These are phyloP conservation scores for Drosophila dunni DNA, from an alignment of 1,140 invertebrate species.

Conservation along the genomic window DNA sequence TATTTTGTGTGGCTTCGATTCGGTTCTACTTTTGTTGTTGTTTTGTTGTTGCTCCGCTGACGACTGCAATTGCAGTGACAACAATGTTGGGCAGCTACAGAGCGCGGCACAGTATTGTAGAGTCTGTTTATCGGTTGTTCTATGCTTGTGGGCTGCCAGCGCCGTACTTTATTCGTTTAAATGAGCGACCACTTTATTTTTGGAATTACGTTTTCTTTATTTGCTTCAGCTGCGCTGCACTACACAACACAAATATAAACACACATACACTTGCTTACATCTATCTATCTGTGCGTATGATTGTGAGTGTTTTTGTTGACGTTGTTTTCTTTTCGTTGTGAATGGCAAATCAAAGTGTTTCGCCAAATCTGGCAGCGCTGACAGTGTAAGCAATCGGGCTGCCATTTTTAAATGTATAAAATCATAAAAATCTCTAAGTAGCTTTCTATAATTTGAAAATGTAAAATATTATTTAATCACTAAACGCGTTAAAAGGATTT, in stretches of 20 bases:
- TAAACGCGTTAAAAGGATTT: too few relatives aligned
- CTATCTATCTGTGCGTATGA: conserved; percentile 16
- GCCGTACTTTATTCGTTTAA: conserved; percentile 36
- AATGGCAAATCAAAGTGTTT: conserved; percentile 27
- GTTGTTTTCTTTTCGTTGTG: conserved; percentile 38
- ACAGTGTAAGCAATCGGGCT: not conserved
- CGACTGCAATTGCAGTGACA: conserved; percentile 44
- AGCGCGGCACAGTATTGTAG: too few relatives aligned
- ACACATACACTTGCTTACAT: conserved; percentile 34
- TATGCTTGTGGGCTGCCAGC: not conserved
- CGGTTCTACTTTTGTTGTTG: not conserved
- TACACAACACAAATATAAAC: conserved; percentile 34
- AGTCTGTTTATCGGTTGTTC: not conserved
- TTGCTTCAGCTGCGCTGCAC: conserved; percentile 39
- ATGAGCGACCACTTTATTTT: conserved; percentile 52
- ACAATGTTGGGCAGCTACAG: not conserved
- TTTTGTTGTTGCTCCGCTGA: conserved; percentile 37
- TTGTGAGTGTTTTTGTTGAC: conserved; percentile 54
- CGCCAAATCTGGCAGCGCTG: conserved; percentile 27
- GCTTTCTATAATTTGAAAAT: not conserved
- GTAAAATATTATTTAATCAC: not conserved
- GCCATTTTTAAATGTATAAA: conserved; percentile 7
- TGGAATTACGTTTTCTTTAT: conserved; percentile 52
- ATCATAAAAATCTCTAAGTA: not conserved
- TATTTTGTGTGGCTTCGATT: conserved; percentile 67